phyloP scores from a whole-genome alignment of 1,140 invertebrate genomes.

The Ceratitis capitata region DNA sequence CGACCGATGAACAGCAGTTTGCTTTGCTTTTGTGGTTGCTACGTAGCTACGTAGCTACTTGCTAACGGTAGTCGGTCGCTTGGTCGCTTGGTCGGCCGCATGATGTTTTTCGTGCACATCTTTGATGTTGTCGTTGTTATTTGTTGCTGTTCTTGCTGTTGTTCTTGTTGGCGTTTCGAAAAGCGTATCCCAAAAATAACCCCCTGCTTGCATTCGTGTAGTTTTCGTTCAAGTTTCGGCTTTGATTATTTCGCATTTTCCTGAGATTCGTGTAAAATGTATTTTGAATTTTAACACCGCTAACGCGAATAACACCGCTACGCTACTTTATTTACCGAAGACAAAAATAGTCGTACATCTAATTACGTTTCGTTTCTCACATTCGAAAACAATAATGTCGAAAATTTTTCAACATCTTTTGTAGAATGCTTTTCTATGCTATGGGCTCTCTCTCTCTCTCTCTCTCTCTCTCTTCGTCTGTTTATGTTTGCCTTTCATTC shows the following conservation, averaged over 20 bases:
- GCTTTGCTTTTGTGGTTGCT: neutral
- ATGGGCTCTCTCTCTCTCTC: no score
- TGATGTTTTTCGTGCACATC: neutral
- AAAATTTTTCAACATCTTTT: neutral
- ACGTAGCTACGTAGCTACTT: no score
- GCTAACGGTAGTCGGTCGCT: slow-evolving; percentile 1
- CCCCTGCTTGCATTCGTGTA: slow-evolving; percentile 43
- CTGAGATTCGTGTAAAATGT: neutral
- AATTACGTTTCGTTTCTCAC: neutral
- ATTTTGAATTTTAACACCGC: neutral
- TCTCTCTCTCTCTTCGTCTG: no score
- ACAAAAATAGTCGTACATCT: neutral
- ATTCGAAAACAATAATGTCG: neutral
- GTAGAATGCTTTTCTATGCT: no score
- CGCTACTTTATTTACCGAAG: neutral
- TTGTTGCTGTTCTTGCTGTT: neutral
- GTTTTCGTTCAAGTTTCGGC: slow-evolving; percentile 26
- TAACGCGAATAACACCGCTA: neutral
- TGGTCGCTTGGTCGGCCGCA: no score
- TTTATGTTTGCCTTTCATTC: neutral
- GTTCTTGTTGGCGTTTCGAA: neutral
- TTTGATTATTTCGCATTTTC: neutral
- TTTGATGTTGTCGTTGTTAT: neutral
- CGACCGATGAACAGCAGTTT: neutral
- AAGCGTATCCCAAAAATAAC: slow-evolving; percentile 47